Conservation (phyloP, 2,888 invertebrate species). For the Drosophila ezoana region DNA sequence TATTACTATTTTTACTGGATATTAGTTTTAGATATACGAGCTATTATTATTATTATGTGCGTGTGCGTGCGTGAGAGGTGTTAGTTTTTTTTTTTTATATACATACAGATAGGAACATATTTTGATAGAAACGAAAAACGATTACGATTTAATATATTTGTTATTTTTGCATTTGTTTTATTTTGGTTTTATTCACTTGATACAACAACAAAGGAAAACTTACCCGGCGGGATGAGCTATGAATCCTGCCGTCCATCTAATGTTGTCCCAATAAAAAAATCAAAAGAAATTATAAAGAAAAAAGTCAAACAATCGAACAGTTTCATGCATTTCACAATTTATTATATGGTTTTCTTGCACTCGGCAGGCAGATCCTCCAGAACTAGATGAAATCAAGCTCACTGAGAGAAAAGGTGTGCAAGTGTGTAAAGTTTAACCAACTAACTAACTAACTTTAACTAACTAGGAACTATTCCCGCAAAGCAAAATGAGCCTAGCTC, state of each 20-base stretch:
- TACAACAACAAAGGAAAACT: conserved; percentile 81
- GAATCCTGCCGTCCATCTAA: conserved; percentile 86
- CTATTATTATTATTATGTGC: conserved; percentile 25
- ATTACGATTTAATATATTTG: conserved; percentile 6
- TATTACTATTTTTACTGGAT: conserved; percentile 12
- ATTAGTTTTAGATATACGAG: not conserved
- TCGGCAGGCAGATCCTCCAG: conserved; percentile 1
- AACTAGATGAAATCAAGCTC: conserved; percentile 3
- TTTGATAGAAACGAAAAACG: conserved; percentile 26
- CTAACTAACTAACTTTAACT: not conserved
- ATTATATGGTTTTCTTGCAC: conserved; percentile 11
- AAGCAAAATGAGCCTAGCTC: conserved; percentile 1
- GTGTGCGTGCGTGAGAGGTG: conserved; percentile 50
- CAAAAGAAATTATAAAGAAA: conserved; percentile 85
- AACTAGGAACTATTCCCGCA: not conserved
- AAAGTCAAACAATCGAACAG: conserved; percentile 84
- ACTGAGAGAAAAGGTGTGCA: conserved; percentile 1
- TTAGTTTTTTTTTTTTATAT: conserved; percentile 29
- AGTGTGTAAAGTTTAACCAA: not conserved
- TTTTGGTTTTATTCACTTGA: conserved; percentile 34
- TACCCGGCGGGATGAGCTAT: conserved; percentile 86
- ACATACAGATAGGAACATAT: conserved; percentile 16
- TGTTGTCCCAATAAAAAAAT: conserved; percentile 85
- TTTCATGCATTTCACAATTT: conserved; percentile 81
- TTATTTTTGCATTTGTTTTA: not conserved